A percentile compares a stretch with the other conserved stretches of the same genome.
Evolutionary conservation across 2,113 vertebrate species (phyloP).

Genomic region (Phainopepla nitens): DNA sequence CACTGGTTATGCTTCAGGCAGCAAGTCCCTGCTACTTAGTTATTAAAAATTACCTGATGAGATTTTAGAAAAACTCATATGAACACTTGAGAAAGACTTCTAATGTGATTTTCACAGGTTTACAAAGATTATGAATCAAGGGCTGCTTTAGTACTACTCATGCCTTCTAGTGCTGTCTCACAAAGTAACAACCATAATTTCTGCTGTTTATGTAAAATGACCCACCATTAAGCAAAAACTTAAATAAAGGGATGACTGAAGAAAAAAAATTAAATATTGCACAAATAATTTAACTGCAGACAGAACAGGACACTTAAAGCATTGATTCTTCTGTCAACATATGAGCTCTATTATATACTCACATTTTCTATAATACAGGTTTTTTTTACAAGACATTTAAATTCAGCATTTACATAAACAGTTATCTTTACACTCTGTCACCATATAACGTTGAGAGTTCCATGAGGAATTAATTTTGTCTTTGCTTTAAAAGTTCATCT

Average conservation of each 20-base stretch:
- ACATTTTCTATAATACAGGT: slow-evolving; percentile 68
- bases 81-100: background rate
- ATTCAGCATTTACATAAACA: slow-evolving; percentile 61
- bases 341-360: slow-evolving; percentile 63
- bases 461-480: slow-evolving; percentile 66
- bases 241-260: slow-evolving; percentile 39
- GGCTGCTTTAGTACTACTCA: background rate
- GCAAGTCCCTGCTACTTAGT: background rate
- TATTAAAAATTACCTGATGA: background rate
- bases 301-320: slow-evolving; percentile 63
- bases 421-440: slow-evolving; percentile 59
- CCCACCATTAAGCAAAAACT: slow-evolving; percentile 34
- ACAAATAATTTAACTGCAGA: slow-evolving; percentile 80
- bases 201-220: slow-evolving; percentile 20
- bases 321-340: slow-evolving; percentile 37
- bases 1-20: background rate
- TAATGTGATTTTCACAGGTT: background rate
- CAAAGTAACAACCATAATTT: background rate
- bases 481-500: slow-evolving; percentile 89
- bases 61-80: background rate
- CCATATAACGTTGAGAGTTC: background rate
- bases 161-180: background rate
- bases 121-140: background rate
- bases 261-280: slow-evolving; percentile 74
- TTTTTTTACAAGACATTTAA: slow-evolving; percentile 60